Conservation (phyloP, 2,797 vertebrate genomes). For the Acanthurus lineatus region DNA sequence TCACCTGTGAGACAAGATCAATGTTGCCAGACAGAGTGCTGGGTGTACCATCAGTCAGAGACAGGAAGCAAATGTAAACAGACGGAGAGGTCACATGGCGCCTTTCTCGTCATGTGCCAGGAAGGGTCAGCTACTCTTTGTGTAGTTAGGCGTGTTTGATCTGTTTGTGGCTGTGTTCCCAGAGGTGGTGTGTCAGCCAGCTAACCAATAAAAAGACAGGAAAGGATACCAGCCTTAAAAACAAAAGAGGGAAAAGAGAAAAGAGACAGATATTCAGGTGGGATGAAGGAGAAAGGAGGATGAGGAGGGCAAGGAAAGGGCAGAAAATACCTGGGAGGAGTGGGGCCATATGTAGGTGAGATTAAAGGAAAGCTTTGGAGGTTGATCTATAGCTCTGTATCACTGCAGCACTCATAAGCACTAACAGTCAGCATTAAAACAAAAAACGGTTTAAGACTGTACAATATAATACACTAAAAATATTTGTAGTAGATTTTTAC, state of each 20-base stretch:
- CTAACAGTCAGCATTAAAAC: background rate
- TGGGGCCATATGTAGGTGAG: background rate
- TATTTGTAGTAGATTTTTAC: too few relatives aligned
- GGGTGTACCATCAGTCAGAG: slow-evolving; percentile 23
- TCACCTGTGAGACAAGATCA: background rate
- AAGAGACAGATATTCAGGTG: background rate
- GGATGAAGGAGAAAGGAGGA: background rate
- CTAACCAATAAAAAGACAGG: slow-evolving; percentile 69
- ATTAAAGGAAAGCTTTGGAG: background rate
- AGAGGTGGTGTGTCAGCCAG: slow-evolving; percentile 68
- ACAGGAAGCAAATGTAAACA: slow-evolving; percentile 66
- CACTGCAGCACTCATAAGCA: background rate
- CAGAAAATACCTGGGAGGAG: background rate
- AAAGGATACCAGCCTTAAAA: slow-evolving; percentile 45
- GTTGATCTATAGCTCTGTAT: background rate
- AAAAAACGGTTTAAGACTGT: background rate
- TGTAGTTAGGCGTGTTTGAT: slow-evolving; percentile 64
- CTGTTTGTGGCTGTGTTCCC: slow-evolving; percentile 46
- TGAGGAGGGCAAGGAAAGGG: background rate
- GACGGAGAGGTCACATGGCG: slow-evolving; percentile 37
- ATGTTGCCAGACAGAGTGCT: background rate
- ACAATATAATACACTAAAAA: background rate
- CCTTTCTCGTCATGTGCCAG: slow-evolving; percentile 35
- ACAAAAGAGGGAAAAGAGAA: slow-evolving; percentile 29
- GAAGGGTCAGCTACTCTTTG: slow-evolving; percentile 48